phyloP scores from a whole-genome alignment of 2,888 invertebrate genomes.

The Andricus curvator region DNA sequence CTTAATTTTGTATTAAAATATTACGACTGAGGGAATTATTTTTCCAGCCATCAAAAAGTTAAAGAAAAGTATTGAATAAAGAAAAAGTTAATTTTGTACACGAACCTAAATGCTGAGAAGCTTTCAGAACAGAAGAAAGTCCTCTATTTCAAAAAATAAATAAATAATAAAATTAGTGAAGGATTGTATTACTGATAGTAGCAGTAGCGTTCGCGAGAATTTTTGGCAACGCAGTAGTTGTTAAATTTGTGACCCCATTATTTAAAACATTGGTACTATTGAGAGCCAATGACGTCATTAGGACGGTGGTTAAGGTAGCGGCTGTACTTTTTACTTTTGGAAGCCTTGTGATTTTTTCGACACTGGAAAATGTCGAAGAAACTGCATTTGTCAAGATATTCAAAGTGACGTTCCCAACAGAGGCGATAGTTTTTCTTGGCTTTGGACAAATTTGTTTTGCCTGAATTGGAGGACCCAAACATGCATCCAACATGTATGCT shows the following conservation, averaged over 20 bases:
- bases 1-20: background rate
- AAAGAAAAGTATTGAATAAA: background rate
- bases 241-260: conserved; percentile 59
- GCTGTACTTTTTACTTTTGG: conserved; percentile 65
- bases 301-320: conserved; percentile 59
- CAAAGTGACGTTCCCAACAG: conserved; percentile 60
- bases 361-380: conserved; percentile 60
- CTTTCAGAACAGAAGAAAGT: background rate
- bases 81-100: background rate
- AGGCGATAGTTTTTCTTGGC: conserved; percentile 56
- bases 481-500: conserved; percentile 87
- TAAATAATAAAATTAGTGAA: conserved; percentile 45
- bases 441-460: conserved; percentile 71
- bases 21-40: background rate
- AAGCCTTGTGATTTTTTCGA: conserved; percentile 63
- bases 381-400: conserved; percentile 63
- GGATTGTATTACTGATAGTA: conserved; percentile 67
- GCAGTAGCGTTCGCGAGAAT: conserved; percentile 65
- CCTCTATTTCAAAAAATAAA: background rate
- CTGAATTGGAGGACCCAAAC: conserved; percentile 72
- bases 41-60: background rate
- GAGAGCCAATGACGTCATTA: conserved; percentile 63
- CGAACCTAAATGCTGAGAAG: background rate
- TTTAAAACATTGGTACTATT: conserved; percentile 64
- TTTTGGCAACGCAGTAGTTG: conserved; percentile 67